Conservation (phyloP, 2,888 invertebrate genomes). For the Ochropacha duplaris region DNA sequence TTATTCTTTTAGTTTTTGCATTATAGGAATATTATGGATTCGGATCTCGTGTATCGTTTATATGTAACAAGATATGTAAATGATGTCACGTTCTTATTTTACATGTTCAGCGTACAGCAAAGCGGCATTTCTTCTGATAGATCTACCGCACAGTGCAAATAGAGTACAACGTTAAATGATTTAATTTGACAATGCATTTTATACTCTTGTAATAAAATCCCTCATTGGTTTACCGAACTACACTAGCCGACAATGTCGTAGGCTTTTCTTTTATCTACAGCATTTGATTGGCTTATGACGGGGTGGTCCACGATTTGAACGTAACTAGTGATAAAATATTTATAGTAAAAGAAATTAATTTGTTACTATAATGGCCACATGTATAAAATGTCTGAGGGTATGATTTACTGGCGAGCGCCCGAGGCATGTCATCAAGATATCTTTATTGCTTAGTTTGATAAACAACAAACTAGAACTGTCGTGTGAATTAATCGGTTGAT, state of each 20-base stretch:
- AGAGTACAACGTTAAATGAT: not conserved
- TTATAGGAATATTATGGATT: slow-evolving; percentile 33
- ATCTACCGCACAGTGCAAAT: not conserved
- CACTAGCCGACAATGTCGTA: too few species aligned
- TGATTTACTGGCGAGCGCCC: slow-evolving; percentile 34
- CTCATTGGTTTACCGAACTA: not conserved
- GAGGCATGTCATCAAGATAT: slow-evolving; percentile 55
- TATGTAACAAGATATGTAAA: slow-evolving; percentile 47
- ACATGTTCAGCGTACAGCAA: slow-evolving; percentile 26
- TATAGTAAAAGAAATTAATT: slow-evolving; percentile 5
- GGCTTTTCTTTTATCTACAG: too few species aligned
- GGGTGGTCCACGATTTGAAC: not conserved
- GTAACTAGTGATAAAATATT: slow-evolving; percentile 1
- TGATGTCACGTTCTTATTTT: slow-evolving; percentile 44
- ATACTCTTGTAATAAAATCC: not conserved
- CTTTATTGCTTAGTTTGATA: slow-evolving; percentile 68
- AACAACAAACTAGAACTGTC: slow-evolving; percentile 61
- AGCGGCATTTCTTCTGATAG: not conserved
- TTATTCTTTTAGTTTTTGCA: slow-evolving; percentile 8
- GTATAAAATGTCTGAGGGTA: slow-evolving; percentile 18
- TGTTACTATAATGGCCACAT: slow-evolving; percentile 6
- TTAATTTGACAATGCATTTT: not conserved
- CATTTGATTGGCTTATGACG: not conserved
- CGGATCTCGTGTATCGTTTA: slow-evolving; percentile 30
- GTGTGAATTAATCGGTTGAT: slow-evolving; percentile 66